Evolutionary conservation across 2,797 vertebrate species (phyloP).

Genomic region (Intellagama lesueurii): DNA sequence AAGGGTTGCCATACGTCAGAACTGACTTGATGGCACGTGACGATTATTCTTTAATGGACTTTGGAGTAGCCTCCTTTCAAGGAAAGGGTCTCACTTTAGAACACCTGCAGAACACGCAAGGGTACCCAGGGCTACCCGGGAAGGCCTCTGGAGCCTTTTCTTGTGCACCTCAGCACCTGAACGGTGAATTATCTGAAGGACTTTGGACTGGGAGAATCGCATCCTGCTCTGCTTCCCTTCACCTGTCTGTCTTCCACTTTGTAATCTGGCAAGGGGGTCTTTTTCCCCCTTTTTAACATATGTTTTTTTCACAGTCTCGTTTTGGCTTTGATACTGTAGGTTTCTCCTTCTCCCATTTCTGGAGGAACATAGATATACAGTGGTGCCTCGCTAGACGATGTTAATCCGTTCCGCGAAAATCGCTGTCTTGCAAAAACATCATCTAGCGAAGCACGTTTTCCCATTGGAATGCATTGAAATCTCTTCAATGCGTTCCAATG

Average conservation of each 20-base stretch:
- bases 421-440: too few relatives aligned
- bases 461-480: too few relatives aligned
- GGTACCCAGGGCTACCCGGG: not conserved
- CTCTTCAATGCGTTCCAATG: too few relatives aligned
- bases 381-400: too few relatives aligned
- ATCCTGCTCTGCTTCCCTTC: too few relatives aligned
- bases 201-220: not conserved
- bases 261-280: not conserved
- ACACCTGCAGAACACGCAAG: not conserved
- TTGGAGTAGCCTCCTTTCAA: not conserved
- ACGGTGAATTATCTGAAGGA: not conserved
- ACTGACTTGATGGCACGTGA: too few relatives aligned
- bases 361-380: not conserved
- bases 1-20: too few relatives aligned
- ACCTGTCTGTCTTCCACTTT: not conserved
- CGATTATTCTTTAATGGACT: not conserved
- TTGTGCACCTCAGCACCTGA: not conserved
- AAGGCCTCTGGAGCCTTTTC: not conserved
- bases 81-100: not conserved
- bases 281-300: not conserved
- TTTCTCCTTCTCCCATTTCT: not conserved
- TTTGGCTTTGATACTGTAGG: not conserved
- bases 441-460: too few relatives aligned
- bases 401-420: too few relatives aligned
- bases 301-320: not conserved